A percentile compares a stretch with the other conserved stretches of the same genome.
Evolutionary conservation across 2,113 vertebrate genomes (phyloP).

Genomic region (Lampris megalopsis): DNA sequence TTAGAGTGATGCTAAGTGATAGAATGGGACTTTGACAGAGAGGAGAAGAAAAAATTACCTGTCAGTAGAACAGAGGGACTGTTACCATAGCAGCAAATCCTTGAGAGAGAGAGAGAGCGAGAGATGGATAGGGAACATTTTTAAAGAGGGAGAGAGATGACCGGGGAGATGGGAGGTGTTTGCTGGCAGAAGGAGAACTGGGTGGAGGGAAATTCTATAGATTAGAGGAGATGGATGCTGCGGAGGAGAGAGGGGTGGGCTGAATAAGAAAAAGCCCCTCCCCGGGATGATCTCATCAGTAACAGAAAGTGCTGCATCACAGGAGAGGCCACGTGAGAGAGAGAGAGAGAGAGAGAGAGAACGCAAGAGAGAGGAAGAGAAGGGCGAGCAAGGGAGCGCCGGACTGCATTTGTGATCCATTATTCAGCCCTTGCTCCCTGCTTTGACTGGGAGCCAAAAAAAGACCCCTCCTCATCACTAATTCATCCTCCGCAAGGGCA

Average conservation of each 20-base stretch:
- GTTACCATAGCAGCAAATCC: not conserved
- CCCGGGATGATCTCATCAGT: constrained; percentile 46
- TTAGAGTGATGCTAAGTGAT: not conserved
- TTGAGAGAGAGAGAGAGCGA: not conserved
- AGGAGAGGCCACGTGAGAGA: constrained; percentile 37
- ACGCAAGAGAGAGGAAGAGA: not conserved
- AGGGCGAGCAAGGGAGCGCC: not conserved
- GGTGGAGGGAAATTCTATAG: not conserved
- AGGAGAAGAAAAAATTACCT: not conserved
- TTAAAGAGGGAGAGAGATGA: not conserved
- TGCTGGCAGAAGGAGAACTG: not conserved
- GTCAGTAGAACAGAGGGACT: not conserved
- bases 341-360: constrained; percentile 1
- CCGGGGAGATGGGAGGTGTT: not conserved
- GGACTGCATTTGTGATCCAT: constrained; percentile 42
- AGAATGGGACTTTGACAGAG: not conserved
- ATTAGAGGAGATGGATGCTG: not conserved
- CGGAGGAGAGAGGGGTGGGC: not conserved
- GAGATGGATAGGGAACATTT: not conserved
- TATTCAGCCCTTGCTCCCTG: constrained; percentile 56
- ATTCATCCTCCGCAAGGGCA: constrained; percentile 42
- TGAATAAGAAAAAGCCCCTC: not conserved
- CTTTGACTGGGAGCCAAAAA: constrained; percentile 51
- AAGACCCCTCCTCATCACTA: constrained; percentile 62
- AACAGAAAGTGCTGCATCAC: constrained; percentile 67